phyloP scores from a whole-genome alignment of 2,888 invertebrate species.

The Mythimna vitellina region DNA sequence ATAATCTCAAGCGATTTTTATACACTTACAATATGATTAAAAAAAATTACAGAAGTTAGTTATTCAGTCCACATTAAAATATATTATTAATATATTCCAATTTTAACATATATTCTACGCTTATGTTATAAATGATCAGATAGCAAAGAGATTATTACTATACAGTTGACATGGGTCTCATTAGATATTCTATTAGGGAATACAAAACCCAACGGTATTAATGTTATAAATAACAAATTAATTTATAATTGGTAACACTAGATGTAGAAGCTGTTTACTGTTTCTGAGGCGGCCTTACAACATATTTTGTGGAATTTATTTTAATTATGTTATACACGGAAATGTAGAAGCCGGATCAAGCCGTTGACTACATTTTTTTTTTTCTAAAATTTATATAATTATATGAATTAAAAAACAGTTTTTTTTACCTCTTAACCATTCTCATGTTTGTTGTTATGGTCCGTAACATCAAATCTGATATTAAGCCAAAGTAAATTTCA shows the following conservation, averaged over 20 bases:
- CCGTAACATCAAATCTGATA: no score
- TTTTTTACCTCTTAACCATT: no score
- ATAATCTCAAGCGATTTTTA: no score
- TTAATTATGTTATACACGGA: neutral
- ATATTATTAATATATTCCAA: no score
- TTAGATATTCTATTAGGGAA: constrained; percentile 52
- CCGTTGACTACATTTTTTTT: neutral
- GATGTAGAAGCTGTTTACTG: constrained; percentile 9
- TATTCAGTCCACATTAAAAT: no score
- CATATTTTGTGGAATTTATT: neutral
- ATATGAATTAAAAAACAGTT: no score
- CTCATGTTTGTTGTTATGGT: no score
- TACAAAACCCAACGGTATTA: constrained; percentile 40
- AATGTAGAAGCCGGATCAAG: no score
- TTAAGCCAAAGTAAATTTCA: no score
- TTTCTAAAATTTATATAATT: neutral
- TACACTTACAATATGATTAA: neutral
- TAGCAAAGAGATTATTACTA: constrained; percentile 44
- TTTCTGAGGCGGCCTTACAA: constrained; percentile 4
- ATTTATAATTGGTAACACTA: constrained; percentile 51
- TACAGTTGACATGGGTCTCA: constrained; percentile 26
- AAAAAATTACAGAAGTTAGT: neutral
- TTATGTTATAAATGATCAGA: constrained; percentile 20
- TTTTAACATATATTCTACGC: constrained; percentile 27
- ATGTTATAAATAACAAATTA: constrained; percentile 40